Evolutionary conservation across 2,797 vertebrate species (phyloP).

Genomic region (Peromyscus nudipes): DNA sequence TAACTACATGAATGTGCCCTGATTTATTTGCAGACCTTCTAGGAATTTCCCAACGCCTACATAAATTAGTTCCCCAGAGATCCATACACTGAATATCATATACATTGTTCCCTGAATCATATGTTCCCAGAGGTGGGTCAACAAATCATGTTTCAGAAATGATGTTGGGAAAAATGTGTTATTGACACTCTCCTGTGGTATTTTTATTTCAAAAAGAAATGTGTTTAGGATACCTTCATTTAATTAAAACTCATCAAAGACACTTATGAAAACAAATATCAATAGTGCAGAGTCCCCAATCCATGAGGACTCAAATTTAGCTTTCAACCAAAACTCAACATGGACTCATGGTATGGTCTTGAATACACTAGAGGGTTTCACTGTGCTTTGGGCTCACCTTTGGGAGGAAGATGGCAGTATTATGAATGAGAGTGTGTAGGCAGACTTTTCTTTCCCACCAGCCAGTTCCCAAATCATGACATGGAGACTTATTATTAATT

Average conservation of each 20-base stretch:
- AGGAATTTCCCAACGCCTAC: slow-evolving; percentile 71
- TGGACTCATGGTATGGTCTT: background rate
- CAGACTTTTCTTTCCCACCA: background rate
- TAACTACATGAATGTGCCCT: slow-evolving; percentile 61
- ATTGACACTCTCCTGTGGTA: slow-evolving; percentile 62
- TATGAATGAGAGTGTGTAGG: background rate
- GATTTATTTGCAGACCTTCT: slow-evolving; percentile 78
- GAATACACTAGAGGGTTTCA: background rate
- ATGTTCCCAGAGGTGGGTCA: slow-evolving; percentile 61
- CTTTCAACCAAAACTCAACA: background rate
- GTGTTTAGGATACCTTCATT: slow-evolving; percentile 30
- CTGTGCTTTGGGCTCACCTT: background rate
- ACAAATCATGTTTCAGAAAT: slow-evolving; percentile 68
- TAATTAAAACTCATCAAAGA: slow-evolving; percentile 64
- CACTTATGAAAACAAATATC: slow-evolving; percentile 46
- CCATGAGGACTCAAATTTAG: slow-evolving; percentile 6
- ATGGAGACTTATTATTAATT: background rate
- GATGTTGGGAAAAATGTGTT: background rate
- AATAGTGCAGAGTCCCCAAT: background rate
- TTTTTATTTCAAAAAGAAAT: slow-evolving; percentile 73
- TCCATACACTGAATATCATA: slow-evolving; percentile 36
- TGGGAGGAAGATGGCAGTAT: background rate
- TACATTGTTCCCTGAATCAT: slow-evolving; percentile 56
- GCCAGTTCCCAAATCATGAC: background rate
- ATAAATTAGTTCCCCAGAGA: slow-evolving; percentile 87